Evolutionary conservation across 1,140 invertebrate species (phyloP), one percentile per base, ranked within the genome.

Genomic region (Leptoteleia sp.): DNA sequence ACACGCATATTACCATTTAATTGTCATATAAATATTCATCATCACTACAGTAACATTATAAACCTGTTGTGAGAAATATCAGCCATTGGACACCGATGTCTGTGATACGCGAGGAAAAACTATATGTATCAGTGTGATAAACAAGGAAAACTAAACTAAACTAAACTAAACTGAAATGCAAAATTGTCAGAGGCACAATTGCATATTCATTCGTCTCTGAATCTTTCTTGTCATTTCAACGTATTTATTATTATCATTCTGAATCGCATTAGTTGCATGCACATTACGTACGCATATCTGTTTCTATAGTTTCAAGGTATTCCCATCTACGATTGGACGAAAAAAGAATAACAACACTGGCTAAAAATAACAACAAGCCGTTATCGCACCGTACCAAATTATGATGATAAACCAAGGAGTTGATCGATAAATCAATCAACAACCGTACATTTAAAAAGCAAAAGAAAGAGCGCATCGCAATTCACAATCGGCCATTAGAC

Each of bases 401-500:
- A n/a, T n/a, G n/a, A n/a, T n/a, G n/a, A n/a, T n/a, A n/a, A n/a
- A n/a, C n/a, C n/a, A n/a, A n/a, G n/a, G n/a, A n/a, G n/a, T n/a
- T n/a, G n/a, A n/a, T n/a, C n/a, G n/a, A n/a, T n/a, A n/a, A n/a
- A n/a, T n/a, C n/a, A n/a, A n/a, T n/a, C n/a, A n/a, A n/a, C n/a
- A n/a, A n/a, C n/a, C n/a, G n/a, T n/a, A n/a, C 22, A 25, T 25
- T 25, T 25, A 25, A 25, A 25, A n/a, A 35, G n/a, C 1, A 35
- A 25, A 27, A 57, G 25, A 57, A 55, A 19, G 25, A 31, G 38
- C 54, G 55, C 55, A 59, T 59, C 27, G 27, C 43, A 33, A 65
- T 65, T 52, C 11, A 55, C 11, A 55, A 47, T 71, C 67, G 45
- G 55, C 55, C 68, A 72, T 72, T 73, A 37, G 48, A 40, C 50